Conservation (phyloP, 2,797 vertebrate species). For the Lophius americanus region DNA sequence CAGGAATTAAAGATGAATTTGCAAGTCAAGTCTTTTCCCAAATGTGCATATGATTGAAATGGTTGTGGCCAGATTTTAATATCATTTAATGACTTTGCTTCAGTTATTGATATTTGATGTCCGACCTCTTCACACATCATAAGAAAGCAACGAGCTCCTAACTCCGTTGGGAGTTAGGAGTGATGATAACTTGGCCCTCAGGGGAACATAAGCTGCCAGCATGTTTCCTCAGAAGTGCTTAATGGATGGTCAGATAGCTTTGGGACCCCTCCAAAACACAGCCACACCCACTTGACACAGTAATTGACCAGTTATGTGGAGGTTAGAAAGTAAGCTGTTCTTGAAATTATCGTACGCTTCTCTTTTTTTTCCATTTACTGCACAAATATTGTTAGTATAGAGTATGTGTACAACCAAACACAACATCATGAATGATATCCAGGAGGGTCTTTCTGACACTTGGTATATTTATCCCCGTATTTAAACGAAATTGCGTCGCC, state of each 20-base stretch:
- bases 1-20: not conserved
- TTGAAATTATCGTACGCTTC: not conserved
- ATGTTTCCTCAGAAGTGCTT: conserved; percentile 4
- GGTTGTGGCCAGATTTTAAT: not conserved
- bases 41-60: not conserved
- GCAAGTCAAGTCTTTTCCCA: not conserved
- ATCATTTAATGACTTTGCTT: not conserved
- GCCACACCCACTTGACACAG: too few species aligned
- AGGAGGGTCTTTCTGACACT: too few species aligned
- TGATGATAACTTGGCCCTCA: conserved; percentile 2
- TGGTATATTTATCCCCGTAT: too few species aligned
- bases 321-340: not conserved
- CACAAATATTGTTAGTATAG: too few species aligned
- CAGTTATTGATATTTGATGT: conserved; percentile 2
- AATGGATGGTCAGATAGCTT: not conserved
- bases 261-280: not conserved
- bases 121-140: not conserved
- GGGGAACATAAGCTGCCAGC: conserved; percentile 9
- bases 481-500: too few species aligned
- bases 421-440: too few species aligned
- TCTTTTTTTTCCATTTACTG: not conserved
- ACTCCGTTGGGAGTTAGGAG: not conserved
- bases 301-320: not conserved
- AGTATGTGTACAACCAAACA: too few species aligned
- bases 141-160: conserved; percentile 4